Base-by-base conservation (phyloP, 2,888 invertebrate species). In the Andrena dorsata region DNA sequence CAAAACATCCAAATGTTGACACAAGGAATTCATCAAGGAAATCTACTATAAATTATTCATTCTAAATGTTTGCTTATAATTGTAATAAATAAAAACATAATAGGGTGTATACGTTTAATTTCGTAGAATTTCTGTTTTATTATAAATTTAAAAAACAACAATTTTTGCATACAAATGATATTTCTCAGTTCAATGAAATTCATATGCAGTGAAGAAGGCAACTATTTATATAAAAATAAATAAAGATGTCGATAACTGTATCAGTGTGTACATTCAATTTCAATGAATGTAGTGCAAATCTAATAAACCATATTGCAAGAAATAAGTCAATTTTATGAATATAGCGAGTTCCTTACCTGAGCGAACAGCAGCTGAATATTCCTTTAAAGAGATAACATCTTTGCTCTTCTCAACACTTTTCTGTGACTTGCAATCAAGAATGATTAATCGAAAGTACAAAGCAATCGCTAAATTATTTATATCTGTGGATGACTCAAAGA, bases 351-450 rank as follows among this genome's bases (percentile, higher is more conserved):
- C 16, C 41, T 16, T 68, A 86, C 86, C 86, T 0, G 76, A 69
- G 0, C 56, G 30, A 13, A 86, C 69, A 6, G 65, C 58, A n/a
- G 35, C 60, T 6, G 76, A 86, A 8, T 85, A 85, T 10, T 85
- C 84, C 3, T 53, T 49, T n/a, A 86, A 26, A 10, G 23, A 28
- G n/a, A 86, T 83, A 7, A 71, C 7, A 7, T 68, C 32, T 16
- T 58, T n/a, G 2, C 58, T 51, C 13, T 28, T 32, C 13, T 13
- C 5, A 8, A 35, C 0, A 10, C n/a, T 5, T 6, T 16, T 49
- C 6, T 35, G 8, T 0, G 30, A 26, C 6, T 58, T 13, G 7
- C 58, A 70, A 1, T 72, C 41, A 1, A 69, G 23, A 10, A 26
- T 49, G 2, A 76, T 69, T 20, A 51, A 64, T 23, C 51, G 68